Conservation (phyloP, 2,797 vertebrate species). For the Rhinoraja longicauda region DNA sequence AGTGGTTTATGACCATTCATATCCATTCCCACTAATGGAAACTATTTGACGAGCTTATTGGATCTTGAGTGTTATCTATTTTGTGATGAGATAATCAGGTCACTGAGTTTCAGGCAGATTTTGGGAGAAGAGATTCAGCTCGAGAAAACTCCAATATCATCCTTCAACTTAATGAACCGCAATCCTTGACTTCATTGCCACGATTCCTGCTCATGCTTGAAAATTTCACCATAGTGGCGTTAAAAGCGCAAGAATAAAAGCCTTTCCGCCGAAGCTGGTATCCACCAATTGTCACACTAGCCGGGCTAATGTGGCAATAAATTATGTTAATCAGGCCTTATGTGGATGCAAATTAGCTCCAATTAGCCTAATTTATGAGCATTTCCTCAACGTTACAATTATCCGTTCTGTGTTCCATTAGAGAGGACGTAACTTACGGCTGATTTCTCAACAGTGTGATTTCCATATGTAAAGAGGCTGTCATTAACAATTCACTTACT, state of each 20-base stretch:
- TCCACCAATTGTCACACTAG: not conserved
- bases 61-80: constrained; percentile 3
- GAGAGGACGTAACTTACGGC: not conserved
- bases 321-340: constrained; percentile 12
- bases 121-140: not conserved
- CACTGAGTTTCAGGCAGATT: not conserved
- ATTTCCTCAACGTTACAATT: constrained; percentile 17
- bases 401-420: not conserved
- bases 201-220: not conserved
- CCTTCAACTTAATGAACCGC: not conserved
- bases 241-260: not conserved
- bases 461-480: constrained; percentile 25
- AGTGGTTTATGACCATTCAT: not conserved
- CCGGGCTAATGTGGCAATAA: not conserved
- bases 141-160: not conserved
- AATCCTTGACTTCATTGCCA: not conserved
- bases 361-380: constrained; percentile 35
- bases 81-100: not conserved
- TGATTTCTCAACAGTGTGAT: not conserved
- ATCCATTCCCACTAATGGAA: not conserved
- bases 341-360: constrained; percentile 10
- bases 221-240: not conserved
- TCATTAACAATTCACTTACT: not conserved
- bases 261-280: not conserved
- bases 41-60: not conserved